These are phyloP conservation scores for Drosophila prolongata DNA, from an alignment of 2,888 invertebrate genomes.

Conservation along the genomic window DNA sequence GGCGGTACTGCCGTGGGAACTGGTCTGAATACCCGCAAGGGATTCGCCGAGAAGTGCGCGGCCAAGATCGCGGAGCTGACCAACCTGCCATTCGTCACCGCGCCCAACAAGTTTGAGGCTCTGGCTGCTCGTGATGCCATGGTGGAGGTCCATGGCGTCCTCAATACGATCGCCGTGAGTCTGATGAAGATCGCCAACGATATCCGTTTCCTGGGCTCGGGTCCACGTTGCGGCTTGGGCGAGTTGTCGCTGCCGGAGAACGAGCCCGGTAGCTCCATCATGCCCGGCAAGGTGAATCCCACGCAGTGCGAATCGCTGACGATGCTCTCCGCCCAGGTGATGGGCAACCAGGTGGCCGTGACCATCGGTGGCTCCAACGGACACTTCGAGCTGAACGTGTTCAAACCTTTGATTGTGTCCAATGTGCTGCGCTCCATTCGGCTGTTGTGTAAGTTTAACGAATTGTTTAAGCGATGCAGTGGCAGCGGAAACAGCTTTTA, in stretches of 20 bases:
- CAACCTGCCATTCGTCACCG: slow-evolving; percentile 95
- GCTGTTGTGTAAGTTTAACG: slow-evolving; percentile 86
- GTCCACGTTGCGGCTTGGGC: slow-evolving; percentile 98
- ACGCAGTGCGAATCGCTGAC: slow-evolving; percentile 99
- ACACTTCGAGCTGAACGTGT: slow-evolving; percentile 99
- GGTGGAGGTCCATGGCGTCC: slow-evolving; percentile 97
- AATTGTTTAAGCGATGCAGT: no score
- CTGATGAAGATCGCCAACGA: slow-evolving; percentile 99
- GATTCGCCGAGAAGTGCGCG: slow-evolving; percentile 98
- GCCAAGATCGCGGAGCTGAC: slow-evolving; percentile 92
- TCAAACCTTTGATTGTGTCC: slow-evolving; percentile 98
- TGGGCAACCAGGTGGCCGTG: slow-evolving; percentile 98
- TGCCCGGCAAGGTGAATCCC: slow-evolving; percentile 99
- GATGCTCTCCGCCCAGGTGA: slow-evolving; percentile 98
- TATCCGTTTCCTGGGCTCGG: slow-evolving; percentile 95
- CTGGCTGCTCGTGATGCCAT: slow-evolving; percentile 96
- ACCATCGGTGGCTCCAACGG: slow-evolving; percentile 97
- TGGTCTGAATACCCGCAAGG: slow-evolving; percentile 96
- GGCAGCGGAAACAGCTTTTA: no score
- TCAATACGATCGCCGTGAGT: slow-evolving; percentile 96
- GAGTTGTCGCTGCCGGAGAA: slow-evolving; percentile 98
- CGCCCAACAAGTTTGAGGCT: slow-evolving; percentile 99
- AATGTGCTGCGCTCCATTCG: slow-evolving; percentile 95
- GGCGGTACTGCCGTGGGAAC: slow-evolving; percentile 99
- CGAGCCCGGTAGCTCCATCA: slow-evolving; percentile 99